phyloP scores from a whole-genome alignment of 92 coral and sea anemone genomes.

The Plumapathes pennacea region DNA sequence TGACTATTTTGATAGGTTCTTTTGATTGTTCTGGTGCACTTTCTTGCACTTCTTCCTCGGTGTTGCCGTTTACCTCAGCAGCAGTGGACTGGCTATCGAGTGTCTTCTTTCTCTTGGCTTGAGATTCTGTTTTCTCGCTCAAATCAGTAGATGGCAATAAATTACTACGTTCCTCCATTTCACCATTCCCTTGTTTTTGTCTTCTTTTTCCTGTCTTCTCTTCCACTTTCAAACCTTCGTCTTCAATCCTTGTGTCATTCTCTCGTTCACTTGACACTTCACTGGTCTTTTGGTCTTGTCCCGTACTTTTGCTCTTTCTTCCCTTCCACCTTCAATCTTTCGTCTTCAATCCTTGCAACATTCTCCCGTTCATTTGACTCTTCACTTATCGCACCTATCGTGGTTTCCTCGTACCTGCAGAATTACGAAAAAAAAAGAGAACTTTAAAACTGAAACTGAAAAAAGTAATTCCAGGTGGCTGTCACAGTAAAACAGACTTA shows the following conservation, averaged over 20 bases:
- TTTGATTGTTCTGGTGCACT: too few species aligned
- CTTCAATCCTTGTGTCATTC: neutral
- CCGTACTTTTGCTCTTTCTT: constrained; percentile 8
- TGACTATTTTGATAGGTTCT: neutral
- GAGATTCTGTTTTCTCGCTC: too few species aligned
- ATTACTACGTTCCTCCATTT: neutral
- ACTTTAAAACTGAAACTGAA: too few species aligned
- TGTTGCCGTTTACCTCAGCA: constrained; percentile 1
- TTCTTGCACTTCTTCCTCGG: neutral
- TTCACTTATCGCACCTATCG: too few species aligned
- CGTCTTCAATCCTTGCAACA: neutral
- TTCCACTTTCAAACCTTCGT: neutral
- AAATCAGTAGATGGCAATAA: neutral
- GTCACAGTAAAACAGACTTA: too few species aligned
- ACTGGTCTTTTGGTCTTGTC: neutral
- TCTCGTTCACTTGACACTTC: constrained; percentile 7
- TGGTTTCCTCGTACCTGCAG: too few species aligned
- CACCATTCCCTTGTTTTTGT: neutral
- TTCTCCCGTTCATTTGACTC: neutral
- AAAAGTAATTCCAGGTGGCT: too few species aligned
- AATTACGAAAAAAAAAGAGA: too few species aligned
- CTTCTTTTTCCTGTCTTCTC: neutral
- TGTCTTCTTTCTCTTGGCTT: constrained; percentile 19
- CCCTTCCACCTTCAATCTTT: constrained; percentile 1
- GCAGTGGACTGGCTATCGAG: neutral